Evolutionary conservation across 2,113 vertebrate species (phyloP), one percentile per base, ranked within the genome.

Genomic region (Plectropomus leopardus): DNA sequence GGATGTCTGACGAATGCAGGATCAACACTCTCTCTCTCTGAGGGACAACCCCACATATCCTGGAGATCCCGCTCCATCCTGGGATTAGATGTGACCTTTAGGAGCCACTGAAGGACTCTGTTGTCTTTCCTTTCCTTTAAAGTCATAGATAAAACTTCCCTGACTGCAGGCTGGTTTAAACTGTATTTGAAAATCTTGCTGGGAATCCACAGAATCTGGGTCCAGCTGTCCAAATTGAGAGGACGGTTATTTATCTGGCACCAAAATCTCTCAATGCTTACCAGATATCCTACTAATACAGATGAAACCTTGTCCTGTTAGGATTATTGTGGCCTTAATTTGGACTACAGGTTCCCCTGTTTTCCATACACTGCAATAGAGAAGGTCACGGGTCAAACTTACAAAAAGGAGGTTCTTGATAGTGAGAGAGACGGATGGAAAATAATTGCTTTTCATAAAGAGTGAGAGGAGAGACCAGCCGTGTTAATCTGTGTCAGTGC

Each of bases 61-160:
- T 59, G 89, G 64, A 82, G 68, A 85, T 85, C 77, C 85, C 40
- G 3, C 83, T 75, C 75, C 78, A 90, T 86, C 79, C 82, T 0
- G 15, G 82, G 85, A 90, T 94, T 89, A 92, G 26, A 82, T 75
- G 24, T 94, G 92, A 90, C 84, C 88, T 92, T 92, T 87, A 69
- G 47, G 17, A 67, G 72, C 54, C 5, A 36, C 23, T 40, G 50
- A 66, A 54, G 60, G 69, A 72, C 76, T 61, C 26, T 15, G 45
- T 65, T 68, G 63, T 70, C 42, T 40, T 60, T 59, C 40, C 48
- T 70, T 24, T 60, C n/a, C 45, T 51, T 53, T 34, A 36, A 7
- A 71, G 54, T 50, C 34, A 55, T 1, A 17, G 1, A 55, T 59
- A 5, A 23, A 58, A 4, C 15, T 32, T 45, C 19, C 5, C 16